Conservation (phyloP, 2,113 vertebrate species). For the Brienomyrus brachyistius region DNA sequence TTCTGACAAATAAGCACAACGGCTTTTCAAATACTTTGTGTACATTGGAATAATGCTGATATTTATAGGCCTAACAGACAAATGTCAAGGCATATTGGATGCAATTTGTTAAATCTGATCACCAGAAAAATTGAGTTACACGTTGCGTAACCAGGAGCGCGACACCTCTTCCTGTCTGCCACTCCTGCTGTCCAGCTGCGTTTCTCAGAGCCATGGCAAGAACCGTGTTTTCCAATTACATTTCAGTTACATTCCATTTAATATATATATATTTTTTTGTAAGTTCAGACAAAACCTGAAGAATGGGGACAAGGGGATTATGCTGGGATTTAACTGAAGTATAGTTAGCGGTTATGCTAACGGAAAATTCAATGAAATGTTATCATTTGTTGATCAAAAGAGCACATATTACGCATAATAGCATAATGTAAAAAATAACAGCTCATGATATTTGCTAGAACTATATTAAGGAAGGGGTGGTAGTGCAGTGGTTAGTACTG, state of each 20-base stretch:
- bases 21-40: background rate
- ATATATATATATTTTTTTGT: background rate
- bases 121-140: constrained; percentile 11
- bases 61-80: background rate
- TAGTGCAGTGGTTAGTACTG: too few species aligned
- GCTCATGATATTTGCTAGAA: background rate
- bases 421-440: background rate
- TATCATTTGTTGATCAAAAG: background rate
- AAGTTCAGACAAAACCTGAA: background rate
- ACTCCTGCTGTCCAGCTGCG: background rate
- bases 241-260: background rate
- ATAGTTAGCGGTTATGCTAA: background rate
- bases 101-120: constrained; percentile 10
- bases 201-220: background rate
- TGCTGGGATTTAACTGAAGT: background rate
- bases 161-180: background rate
- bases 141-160: background rate
- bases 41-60: background rate
- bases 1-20: background rate
- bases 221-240: background rate
- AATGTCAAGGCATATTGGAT: constrained; percentile 5
- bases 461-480: background rate
- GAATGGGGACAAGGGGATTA: background rate
- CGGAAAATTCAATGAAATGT: background rate
- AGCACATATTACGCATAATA: background rate